These are phyloP conservation scores for Parnassius glacialis DNA, from an alignment of 2,888 invertebrate genomes.

Conservation along the genomic window DNA sequence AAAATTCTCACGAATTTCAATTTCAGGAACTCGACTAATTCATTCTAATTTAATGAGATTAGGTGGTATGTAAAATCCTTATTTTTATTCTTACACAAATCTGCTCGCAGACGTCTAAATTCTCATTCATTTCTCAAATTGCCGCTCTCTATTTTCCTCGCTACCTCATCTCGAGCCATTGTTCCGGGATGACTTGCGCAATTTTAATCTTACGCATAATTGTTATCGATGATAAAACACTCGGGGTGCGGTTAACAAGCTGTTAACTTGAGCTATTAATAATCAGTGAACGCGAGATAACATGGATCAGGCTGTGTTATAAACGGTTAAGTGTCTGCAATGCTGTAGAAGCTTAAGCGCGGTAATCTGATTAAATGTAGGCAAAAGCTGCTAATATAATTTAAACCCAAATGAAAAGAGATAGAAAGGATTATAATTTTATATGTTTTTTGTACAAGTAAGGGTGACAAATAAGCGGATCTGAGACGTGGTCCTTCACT, in stretches of 20 bases:
- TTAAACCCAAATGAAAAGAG: too few relatives aligned
- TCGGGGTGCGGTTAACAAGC: conserved; percentile 59
- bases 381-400: too few relatives aligned
- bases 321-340: conserved; percentile 13
- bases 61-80: background rate
- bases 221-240: conserved; percentile 53
- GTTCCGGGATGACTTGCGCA: conserved; percentile 50
- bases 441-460: too few relatives aligned
- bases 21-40: too few relatives aligned
- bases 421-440: too few relatives aligned
- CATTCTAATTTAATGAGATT: too few relatives aligned
- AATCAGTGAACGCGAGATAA: conserved; percentile 37
- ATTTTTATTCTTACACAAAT: background rate
- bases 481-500: too few relatives aligned
- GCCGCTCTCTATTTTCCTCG: conserved; percentile 30
- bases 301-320: conserved; percentile 18
- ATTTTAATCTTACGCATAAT: conserved; percentile 65
- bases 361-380: background rate
- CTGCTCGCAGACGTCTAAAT: conserved; percentile 1
- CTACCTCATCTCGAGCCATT: conserved; percentile 36
- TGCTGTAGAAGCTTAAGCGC: background rate
- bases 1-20: too few relatives aligned
- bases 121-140: conserved; percentile 33
- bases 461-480: too few relatives aligned
- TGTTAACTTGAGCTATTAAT: conserved; percentile 63